Conservation (phyloP, 1,140 invertebrate genomes). For the Philotrypesis tridentata region DNA sequence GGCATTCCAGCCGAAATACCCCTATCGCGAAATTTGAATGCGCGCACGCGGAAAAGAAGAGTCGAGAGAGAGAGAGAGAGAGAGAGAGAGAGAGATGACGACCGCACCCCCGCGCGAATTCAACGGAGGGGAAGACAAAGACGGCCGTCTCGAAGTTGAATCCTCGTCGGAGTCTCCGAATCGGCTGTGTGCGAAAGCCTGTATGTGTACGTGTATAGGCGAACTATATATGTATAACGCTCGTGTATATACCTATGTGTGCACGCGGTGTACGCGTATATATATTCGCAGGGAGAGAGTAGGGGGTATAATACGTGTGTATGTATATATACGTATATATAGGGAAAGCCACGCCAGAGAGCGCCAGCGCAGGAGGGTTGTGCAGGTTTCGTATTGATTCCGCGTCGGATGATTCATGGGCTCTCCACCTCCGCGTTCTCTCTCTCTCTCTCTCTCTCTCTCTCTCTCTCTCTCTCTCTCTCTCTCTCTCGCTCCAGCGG, state of each 20-base stretch:
- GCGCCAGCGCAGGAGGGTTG: slow-evolving; percentile 20
- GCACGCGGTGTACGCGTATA: background rate
- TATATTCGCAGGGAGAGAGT: too few relatives aligned
- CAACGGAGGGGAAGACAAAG: background rate
- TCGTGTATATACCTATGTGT: too few relatives aligned
- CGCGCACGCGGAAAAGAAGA: background rate
- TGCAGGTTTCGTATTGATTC: slow-evolving; percentile 59
- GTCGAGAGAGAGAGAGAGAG: background rate
- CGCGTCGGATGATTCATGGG: slow-evolving; percentile 67
- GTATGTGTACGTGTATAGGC: too few relatives aligned
- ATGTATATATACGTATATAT: background rate
- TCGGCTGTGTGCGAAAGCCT: background rate
- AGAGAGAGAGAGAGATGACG: background rate
- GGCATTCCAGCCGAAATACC: too few relatives aligned
- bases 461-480: slow-evolving; percentile 17
- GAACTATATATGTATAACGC: too few relatives aligned
- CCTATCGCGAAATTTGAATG: background rate
- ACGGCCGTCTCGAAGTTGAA: background rate
- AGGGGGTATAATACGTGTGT: too few relatives aligned
- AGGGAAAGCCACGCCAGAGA: background rate
- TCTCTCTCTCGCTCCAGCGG: slow-evolving; percentile 14
- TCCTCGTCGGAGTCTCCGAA: background rate
- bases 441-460: slow-evolving; percentile 7
- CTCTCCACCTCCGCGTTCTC: slow-evolving; percentile 41
- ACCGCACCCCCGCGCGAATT: background rate